Evolutionary conservation across 1,140 invertebrate species (phyloP), one percentile per base, ranked within the genome.

Genomic region (Heliconius congener): DNA sequence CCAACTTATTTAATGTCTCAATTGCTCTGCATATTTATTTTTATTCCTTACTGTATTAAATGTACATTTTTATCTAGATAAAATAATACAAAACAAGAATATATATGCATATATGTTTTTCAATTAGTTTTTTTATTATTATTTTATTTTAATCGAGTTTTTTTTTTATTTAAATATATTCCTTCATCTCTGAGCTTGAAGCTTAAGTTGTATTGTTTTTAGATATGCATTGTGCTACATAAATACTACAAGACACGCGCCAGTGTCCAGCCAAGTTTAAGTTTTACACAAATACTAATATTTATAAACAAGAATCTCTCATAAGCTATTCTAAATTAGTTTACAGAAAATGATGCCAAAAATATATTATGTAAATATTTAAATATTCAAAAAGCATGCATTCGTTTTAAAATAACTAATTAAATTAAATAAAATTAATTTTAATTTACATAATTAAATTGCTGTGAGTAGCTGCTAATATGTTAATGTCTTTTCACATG

Each of bases 391-490:
- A 66, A 9, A 37, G 34, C 11, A 16, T 66, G 27, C 60, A 66
- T 66, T 66, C 27, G 42, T 30, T 30, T 66, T 66, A 27, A 30
- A 66, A 30, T 30, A 30, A 30, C 9, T 46, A 46, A 46, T 46
- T n/a, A 60, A 3, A 23, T 66, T 30, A 66, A 3, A 4, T 66
- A 66, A 66, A 9, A 60, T 27, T 9, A 23, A 60, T 46, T 46
- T 46, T 60, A 60, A n/a, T 60, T 60, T 60, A 11, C 55, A 23
- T 66, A 60, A 46, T 82, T 76, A 74, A 71, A 71, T 46, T 82
- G 42, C 81, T 76, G 77, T 79, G 77, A 82, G 70, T 76, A 76
- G 60, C 23, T 66, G 60, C 9, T 30, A 60, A 60, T 60, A 23
- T 23, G 57, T 60, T 8, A 23, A 60, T 60, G 57, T 60, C n/a